Percentiles rank a stretch among this genome's conserved stretches.
phyloP scores from a whole-genome alignment of 1,140 invertebrate genomes.

The Atta texana region DNA sequence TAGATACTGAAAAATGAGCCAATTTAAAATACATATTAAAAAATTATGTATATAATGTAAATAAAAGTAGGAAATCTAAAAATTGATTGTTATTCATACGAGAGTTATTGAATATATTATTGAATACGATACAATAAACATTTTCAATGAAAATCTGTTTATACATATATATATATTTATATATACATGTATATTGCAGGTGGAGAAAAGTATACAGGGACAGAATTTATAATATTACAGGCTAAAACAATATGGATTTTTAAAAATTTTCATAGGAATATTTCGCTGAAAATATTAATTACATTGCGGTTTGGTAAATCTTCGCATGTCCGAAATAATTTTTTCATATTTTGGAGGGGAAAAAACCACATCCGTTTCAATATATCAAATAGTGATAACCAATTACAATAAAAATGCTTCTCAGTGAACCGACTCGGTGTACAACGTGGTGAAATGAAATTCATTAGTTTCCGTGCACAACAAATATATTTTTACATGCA shows the following conservation, averaged over 20 bases:
- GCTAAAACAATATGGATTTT: background rate
- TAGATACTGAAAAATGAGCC: background rate
- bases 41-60: background rate
- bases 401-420: conserved; percentile 53
- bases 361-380: conserved; percentile 40
- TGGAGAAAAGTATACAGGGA: conserved; percentile 6
- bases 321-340: conserved; percentile 38
- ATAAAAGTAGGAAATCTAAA: background rate
- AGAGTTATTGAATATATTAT: background rate
- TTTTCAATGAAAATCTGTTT: conserved; percentile 34
- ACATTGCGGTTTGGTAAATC: conserved; percentile 28
- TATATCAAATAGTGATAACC: conserved; percentile 57
- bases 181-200: background rate
- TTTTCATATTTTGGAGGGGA: conserved; percentile 5
- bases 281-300: conserved; percentile 53
- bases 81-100: conserved; percentile 34
- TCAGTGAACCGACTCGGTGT: background rate
- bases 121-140: conserved; percentile 28
- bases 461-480: conserved; percentile 57
- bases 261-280: conserved; percentile 27
- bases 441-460: conserved; percentile 26
- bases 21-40: background rate
- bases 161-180: too few relatives aligned
- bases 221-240: background rate
- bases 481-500: conserved; percentile 34